Conservation (phyloP, 2,888 invertebrate genomes). For the Tetramorium bicarinatum region DNA sequence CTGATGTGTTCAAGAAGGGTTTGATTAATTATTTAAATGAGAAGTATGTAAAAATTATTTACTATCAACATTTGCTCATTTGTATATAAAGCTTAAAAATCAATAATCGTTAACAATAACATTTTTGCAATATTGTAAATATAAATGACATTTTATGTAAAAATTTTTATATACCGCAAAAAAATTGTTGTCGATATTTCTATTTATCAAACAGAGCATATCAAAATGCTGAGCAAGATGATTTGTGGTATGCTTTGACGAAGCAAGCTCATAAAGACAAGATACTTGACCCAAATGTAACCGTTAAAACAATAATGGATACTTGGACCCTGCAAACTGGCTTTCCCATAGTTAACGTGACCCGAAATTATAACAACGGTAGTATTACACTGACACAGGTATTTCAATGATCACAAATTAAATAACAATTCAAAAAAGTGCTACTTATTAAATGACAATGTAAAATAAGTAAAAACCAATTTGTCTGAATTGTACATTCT, state of each 20-base stretch:
- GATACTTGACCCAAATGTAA: constrained; percentile 89
- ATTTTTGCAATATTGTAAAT: constrained; percentile 5
- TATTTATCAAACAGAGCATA: constrained; percentile 87
- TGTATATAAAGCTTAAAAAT: background rate
- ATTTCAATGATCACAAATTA: constrained; percentile 28
- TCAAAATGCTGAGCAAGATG: constrained; percentile 94
- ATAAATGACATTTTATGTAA: background rate
- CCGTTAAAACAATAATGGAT: constrained; percentile 92
- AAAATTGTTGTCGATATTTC: background rate
- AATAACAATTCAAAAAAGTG: background rate
- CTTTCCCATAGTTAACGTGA: constrained; percentile 92
- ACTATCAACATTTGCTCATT: background rate
- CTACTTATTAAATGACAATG: background rate
- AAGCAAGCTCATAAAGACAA: constrained; percentile 90
- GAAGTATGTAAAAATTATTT: constrained; percentile 86
- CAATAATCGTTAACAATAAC: background rate
- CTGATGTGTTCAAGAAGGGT: constrained; percentile 91
- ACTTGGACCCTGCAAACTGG: constrained; percentile 96
- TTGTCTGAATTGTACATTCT: background rate
- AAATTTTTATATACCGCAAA: background rate
- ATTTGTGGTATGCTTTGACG: constrained; percentile 94
- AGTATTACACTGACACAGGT: constrained; percentile 87
- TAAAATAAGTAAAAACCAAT: background rate
- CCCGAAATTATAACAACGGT: constrained; percentile 88
- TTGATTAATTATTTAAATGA: constrained; percentile 91